phyloP scores from a whole-genome alignment of 2,888 invertebrate genomes.

The Minunthozetes semirufus region DNA sequence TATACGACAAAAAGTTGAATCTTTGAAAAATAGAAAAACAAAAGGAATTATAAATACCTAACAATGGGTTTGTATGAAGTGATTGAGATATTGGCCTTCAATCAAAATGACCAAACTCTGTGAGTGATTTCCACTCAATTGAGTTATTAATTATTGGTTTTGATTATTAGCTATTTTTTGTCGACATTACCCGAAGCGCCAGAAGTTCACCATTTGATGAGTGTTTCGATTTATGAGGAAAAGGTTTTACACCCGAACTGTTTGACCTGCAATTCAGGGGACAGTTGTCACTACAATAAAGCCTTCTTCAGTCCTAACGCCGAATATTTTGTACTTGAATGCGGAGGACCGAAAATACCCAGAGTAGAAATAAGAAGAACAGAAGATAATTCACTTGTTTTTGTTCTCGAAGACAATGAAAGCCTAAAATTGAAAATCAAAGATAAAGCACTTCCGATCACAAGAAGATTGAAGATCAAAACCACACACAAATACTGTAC shows the following conservation, averaged over 20 bases:
- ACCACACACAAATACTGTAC: constrained; percentile 19
- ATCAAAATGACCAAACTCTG: constrained; percentile 19
- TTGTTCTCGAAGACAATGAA: constrained; percentile 19
- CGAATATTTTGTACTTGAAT: constrained; percentile 76
- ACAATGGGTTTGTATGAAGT: constrained; percentile 42
- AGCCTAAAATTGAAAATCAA: neutral
- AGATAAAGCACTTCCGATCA: constrained; percentile 17
- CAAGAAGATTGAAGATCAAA: constrained; percentile 20
- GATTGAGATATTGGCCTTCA: constrained; percentile 36
- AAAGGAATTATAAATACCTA: constrained; percentile 38
- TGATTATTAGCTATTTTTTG: constrained; percentile 67
- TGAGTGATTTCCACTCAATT: neutral
- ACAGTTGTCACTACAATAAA: constrained; percentile 44
- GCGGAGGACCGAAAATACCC: constrained; percentile 84
- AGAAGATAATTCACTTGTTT: constrained; percentile 41
- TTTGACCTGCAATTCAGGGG: constrained; percentile 69
- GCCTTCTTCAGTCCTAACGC: constrained; percentile 56
- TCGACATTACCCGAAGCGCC: constrained; percentile 78
- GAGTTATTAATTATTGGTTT: neutral
- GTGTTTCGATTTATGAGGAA: constrained; percentile 57
- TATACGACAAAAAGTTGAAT: neutral
- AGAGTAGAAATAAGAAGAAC: constrained; percentile 56
- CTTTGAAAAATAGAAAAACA: constrained; percentile 33
- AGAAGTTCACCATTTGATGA: constrained; percentile 78
- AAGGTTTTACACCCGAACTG: constrained; percentile 54